Conservation (phyloP, 2,888 invertebrate species). For the Tupiocoris notatus region DNA sequence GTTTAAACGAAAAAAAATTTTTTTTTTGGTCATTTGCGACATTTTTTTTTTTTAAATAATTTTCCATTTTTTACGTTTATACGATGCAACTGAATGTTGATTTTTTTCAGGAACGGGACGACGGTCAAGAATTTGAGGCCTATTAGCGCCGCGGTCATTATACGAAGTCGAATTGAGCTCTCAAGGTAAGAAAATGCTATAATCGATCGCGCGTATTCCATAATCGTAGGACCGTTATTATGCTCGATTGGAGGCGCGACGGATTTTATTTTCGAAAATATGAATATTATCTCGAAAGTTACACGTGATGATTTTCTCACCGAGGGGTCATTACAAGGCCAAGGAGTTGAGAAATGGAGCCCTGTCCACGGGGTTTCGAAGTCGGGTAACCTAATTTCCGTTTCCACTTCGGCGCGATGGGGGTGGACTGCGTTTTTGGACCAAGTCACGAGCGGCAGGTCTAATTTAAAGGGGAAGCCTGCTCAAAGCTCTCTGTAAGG, state of each 20-base stretch:
- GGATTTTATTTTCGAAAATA: not conserved
- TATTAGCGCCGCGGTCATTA: no score
- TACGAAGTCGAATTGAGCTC: no score
- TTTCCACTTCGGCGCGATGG: not conserved
- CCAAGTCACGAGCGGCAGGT: conserved; percentile 6
- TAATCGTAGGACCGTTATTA: no score
- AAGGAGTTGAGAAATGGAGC: conserved; percentile 4
- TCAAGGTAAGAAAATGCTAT: no score
- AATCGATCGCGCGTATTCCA: no score
- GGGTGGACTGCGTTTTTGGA: conserved; percentile 16
- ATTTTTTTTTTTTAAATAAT: no score
- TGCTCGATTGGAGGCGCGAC: not conserved
- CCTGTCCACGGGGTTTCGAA: not conserved
- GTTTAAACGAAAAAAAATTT: no score
- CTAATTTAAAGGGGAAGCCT: not conserved
- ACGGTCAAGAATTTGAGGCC: no score
- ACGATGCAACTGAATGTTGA: no score
- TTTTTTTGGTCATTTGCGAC: no score
- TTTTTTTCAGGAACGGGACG: no score
- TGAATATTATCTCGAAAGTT: not conserved
- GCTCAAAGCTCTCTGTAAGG: not conserved
- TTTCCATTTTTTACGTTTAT: no score
- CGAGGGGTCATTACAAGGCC: not conserved
- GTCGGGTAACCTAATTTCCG: conserved; percentile 13
- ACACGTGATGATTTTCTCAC: not conserved